phyloP scores from a whole-genome alignment of 2,888 invertebrate species.

The Xanthorhoe spadicearia region DNA sequence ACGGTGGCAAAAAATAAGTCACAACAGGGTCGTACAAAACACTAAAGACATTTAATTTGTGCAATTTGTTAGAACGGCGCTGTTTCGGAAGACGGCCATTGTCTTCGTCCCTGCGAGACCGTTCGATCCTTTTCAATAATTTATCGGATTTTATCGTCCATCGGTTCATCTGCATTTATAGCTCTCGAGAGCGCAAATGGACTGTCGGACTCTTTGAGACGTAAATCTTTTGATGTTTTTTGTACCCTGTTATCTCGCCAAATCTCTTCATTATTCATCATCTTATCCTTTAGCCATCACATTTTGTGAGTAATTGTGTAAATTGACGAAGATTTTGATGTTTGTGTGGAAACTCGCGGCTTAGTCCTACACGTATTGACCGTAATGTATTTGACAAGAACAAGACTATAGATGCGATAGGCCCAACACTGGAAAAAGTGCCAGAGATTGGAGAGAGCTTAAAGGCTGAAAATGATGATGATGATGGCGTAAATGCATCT shows the following conservation, averaged over 20 bases:
- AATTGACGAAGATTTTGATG: neutral
- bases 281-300: neutral
- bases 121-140: conserved; percentile 55
- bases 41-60: conserved; percentile 1
- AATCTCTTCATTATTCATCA: conserved; percentile 1
- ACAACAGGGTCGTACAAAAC: no score
- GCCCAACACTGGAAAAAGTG: no score
- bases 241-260: neutral
- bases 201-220: conserved; percentile 16
- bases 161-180: conserved; percentile 44
- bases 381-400: no score
- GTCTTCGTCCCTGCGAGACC: conserved; percentile 11
- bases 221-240: conserved; percentile 24
- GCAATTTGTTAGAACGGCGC: neutral
- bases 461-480: no score
- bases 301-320: neutral
- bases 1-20: no score
- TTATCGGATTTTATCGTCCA: conserved; percentile 50
- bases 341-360: no score
- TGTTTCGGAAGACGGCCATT: conserved; percentile 14
- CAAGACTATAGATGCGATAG: no score
- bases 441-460: no score
- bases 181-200: conserved; percentile 27
- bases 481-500: no score
- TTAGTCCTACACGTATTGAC: no score